Evolutionary conservation across 2,797 vertebrate species (phyloP), one percentile per base, ranked within the genome.

Genomic region (Ciconia nigra): DNA sequence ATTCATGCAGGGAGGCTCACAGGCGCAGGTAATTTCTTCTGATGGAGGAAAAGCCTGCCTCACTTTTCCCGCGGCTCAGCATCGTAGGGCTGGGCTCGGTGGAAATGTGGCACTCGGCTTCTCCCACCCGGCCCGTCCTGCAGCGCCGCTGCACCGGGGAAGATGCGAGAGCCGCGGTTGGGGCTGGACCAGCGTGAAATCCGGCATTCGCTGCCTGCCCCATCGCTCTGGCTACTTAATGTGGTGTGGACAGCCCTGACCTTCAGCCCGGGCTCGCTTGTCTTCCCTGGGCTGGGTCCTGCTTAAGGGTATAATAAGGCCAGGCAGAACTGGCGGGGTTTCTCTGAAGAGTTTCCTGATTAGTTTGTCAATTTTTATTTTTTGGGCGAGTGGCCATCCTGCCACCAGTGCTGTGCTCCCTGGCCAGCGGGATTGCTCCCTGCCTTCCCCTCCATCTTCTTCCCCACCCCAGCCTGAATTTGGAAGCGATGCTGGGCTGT

Each of bases 201-300:
- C 51, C 1, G 1, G 28, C 6, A 2, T 58, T 65, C 3, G 4
- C 21, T 65, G 46, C 84, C 46, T 16, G 14, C 54, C 24, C 41
- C 24, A 2, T 39, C 2, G 0, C 52, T 49, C 42, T 0, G 4
- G 16, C 46, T 37, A 2, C 26, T 46, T 35, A 11, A 20, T 24
- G 70, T 5, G 6, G 15, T 1, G 1, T 28, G 66, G 12, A 18
- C 1, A 2, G 54, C 15, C 73, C 47, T 67, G 37, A 29, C 31
- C 47, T 44, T 74, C 67, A 17, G 20, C 33, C 41, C 13, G 1
- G 57, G n/a, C 31, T 59, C 10, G 0, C 46, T 72, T 19, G 16
- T 26, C 65, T 35, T 63, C 51, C 42, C 42, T 4, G 0, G 25
- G 1, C 29, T 52, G 47, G 18, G 21, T 12, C 72, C 59, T 46